Percentiles rank a stretch among this genome's conserved stretches.
Evolutionary conservation across 2,888 invertebrate species (phyloP).

Genomic region (Rhagophthalmus giganteus): DNA sequence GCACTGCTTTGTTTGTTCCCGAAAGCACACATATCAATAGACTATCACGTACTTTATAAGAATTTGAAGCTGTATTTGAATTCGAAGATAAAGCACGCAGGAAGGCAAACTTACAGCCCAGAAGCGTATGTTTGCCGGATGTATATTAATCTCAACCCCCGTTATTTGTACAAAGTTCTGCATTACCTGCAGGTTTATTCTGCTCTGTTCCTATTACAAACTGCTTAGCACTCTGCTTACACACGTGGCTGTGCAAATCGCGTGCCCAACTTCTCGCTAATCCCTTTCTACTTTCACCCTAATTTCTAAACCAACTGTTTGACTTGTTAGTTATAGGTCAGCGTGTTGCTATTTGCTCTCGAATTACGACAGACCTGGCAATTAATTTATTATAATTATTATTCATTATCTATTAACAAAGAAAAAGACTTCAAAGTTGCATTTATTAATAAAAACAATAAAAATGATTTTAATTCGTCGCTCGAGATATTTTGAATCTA

Average conservation of each 20-base stretch:
- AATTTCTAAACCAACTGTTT: conserved; percentile 23
- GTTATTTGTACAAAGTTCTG: conserved; percentile 30
- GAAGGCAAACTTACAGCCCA: conserved; percentile 11
- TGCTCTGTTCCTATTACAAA: conserved; percentile 38
- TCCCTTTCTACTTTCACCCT: conserved; percentile 25
- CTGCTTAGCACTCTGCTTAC: conserved; percentile 36
- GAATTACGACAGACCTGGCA: too few species aligned
- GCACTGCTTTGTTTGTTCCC: conserved; percentile 16
- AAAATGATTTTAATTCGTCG: too few species aligned
- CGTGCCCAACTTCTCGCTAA: conserved; percentile 29
- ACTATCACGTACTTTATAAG: conserved; percentile 23
- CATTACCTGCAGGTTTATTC: conserved; percentile 35
- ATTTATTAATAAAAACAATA: too few species aligned
- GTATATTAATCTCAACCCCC: conserved; percentile 26
- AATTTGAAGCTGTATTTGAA: conserved; percentile 24
- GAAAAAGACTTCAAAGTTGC: too few species aligned
- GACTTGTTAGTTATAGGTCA: conserved; percentile 10
- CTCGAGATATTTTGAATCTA: too few species aligned
- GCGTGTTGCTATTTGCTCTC: conserved; percentile 6
- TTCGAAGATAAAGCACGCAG: conserved; percentile 20
- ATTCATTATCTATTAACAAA: too few species aligned
- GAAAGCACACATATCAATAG: conserved; percentile 23
- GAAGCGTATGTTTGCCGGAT: conserved; percentile 28
- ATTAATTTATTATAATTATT: too few species aligned
- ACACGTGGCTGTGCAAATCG: conserved; percentile 31